Conservation (phyloP, 2,888 invertebrate species). For the Penaeus monodon region DNA sequence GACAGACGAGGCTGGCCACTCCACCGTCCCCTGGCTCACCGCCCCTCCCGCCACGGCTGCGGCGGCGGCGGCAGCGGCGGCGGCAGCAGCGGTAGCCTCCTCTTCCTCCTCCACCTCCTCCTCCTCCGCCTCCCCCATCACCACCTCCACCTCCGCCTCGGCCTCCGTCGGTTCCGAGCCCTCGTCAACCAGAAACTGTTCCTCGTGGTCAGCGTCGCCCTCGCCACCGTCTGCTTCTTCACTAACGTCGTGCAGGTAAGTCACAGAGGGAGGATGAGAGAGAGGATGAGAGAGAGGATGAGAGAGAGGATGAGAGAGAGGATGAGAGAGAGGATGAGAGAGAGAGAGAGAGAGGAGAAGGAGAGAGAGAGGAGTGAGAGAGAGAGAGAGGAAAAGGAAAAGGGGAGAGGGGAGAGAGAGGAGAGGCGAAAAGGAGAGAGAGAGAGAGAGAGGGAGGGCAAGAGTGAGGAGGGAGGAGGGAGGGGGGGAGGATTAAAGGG, state of each 20-base stretch:
- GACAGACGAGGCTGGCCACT: no score
- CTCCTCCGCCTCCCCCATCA: background rate
- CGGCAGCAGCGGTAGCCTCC: background rate
- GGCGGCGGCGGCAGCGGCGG: conserved; percentile 4
- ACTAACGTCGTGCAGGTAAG: conserved; percentile 65
- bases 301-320: background rate
- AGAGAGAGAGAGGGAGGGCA: background rate
- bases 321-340: background rate
- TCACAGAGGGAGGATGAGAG: background rate
- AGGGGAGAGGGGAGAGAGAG: background rate
- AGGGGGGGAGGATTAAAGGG: background rate
- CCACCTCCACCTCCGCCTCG: conserved; percentile 15
- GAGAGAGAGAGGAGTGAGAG: background rate
- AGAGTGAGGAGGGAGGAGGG: background rate
- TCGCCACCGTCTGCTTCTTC: conserved; percentile 66
- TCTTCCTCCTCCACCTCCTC: background rate
- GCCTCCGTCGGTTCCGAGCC: conserved; percentile 39
- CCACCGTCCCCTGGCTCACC: no score
- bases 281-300: background rate
- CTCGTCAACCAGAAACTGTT: conserved; percentile 66
- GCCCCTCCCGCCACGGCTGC: background rate
- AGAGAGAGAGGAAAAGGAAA: background rate
- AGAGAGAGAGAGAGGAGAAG: background rate
- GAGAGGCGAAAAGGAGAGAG: background rate
- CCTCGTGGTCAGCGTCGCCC: conserved; percentile 66